Evolutionary conservation across 2,797 vertebrate genomes (phyloP), one percentile per base, ranked within the genome.

Genomic region (Oreochromis grahami): DNA sequence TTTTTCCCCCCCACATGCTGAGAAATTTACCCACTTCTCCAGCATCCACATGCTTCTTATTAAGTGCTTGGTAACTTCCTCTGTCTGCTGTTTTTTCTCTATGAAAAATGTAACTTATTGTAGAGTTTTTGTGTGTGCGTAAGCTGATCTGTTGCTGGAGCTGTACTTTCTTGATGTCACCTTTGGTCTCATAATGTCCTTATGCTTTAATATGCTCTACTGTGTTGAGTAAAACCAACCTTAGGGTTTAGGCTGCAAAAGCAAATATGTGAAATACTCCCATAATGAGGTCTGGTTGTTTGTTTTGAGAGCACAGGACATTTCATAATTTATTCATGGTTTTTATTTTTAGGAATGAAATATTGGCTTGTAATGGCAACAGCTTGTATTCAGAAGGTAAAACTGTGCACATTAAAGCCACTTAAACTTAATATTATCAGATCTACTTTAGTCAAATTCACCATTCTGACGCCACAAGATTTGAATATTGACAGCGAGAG

Each of bases 371-470:
- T 8, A 8, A 41, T 26, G 17, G 19, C 26, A 24, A 13, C 15
- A 63, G 45, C 26, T 53, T 45, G 13, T 32, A 41, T 34, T 14
- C 26, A 24, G 8, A n/a, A 56, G n/a, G n/a, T 36, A 9, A 63
- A 63, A 87, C 38, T 78, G 38, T 78, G 45, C 53, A 50, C 36
- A 80, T 10, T 50, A 24, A 82, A 84, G 74, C 38, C 10, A 50
- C 80, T 88, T 58, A 70, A 55, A 60, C 9, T 10, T 24, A 6
- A 36, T 29, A 82, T 85, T 86, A 94, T 94, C 92, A 84, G 85
- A 86, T 84, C 76, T 19, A 24, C 81, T 68, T 15, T 8, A 93
- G 83, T 91, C 91, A 93, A 95, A 95, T 93, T 53, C 32, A 74
- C 9, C 81, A 60, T 52, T 76, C 43, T 58, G 78, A 60, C 77